Percentiles rank a stretch among this genome's conserved stretches.
phyloP scores from a whole-genome alignment of 2,113 vertebrate genomes.

The Aegithalos caudatus region DNA sequence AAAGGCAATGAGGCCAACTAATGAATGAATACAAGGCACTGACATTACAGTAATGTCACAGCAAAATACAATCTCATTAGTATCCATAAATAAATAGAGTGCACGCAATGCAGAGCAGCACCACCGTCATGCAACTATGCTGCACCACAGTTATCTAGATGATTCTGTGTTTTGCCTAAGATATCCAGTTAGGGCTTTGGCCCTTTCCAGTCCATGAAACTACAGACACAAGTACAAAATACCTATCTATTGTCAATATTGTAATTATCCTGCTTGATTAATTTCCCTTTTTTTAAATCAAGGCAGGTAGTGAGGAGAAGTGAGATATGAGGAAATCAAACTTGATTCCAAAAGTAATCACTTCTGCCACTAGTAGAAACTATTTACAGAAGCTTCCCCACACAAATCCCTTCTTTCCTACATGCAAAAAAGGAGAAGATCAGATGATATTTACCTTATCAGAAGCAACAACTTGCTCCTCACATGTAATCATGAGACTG shows the following conservation, averaged over 20 bases:
- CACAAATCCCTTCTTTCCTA: background rate
- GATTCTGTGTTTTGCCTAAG: background rate
- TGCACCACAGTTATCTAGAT: background rate
- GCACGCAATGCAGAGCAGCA: background rate
- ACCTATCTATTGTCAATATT: background rate
- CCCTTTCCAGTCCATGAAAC: background rate
- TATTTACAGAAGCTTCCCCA: background rate
- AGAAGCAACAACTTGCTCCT: background rate
- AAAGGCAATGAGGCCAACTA: constrained; percentile 4
- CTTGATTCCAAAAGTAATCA: background rate
- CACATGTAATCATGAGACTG: background rate
- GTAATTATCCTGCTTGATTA: background rate
- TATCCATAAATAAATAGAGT: background rate
- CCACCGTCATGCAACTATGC: background rate
- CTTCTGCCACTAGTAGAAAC: background rate
- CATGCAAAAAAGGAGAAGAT: background rate
- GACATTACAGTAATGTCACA: background rate
- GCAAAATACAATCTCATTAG: constrained; percentile 12
- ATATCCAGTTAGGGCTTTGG: background rate
- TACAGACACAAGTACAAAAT: background rate
- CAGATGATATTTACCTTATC: background rate
- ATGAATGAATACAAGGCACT: background rate
- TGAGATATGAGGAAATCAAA: background rate
- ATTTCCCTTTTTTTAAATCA: background rate
- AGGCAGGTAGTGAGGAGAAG: background rate